Conservation (phyloP, 2,888 invertebrate genomes). For the Trissonchulus latispiculum region DNA sequence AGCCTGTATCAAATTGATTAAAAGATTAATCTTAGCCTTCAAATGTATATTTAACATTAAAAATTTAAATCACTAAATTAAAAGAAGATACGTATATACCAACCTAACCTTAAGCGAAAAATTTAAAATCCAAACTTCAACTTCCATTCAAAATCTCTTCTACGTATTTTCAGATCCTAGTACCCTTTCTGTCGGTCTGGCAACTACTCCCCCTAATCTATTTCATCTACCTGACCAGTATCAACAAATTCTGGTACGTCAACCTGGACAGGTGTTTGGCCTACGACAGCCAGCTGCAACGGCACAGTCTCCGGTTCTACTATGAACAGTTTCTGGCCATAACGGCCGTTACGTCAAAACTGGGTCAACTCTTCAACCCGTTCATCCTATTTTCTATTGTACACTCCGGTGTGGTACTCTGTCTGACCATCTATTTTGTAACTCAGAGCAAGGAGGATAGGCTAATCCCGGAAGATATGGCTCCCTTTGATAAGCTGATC, state of each 20-base stretch:
- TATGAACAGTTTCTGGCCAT: background rate
- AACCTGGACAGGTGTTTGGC: background rate
- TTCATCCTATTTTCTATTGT: conserved; percentile 4
- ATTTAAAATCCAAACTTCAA: too few species aligned
- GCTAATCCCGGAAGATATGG: background rate
- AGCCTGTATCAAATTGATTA: too few species aligned
- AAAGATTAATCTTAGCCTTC: too few species aligned
- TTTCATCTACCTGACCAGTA: background rate
- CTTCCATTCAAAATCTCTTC: too few species aligned
- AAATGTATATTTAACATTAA: too few species aligned
- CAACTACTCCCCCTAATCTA: conserved; percentile 3
- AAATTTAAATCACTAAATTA: too few species aligned
- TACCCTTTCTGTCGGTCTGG: conserved; percentile 7
- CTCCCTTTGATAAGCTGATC: background rate
- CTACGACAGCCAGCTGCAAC: background rate
- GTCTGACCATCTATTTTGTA: conserved; percentile 7
- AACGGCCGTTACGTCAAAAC: background rate
- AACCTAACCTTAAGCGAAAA: too few species aligned
- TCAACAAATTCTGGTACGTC: background rate
- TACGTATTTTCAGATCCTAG: too few species aligned
- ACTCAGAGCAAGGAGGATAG: background rate
- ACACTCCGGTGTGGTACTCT: background rate
- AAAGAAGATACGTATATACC: too few species aligned
- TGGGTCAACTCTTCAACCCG: background rate
- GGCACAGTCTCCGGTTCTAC: background rate